phyloP scores from a whole-genome alignment of 2,113 vertebrate genomes.

The Hippocampus abdominalis region DNA sequence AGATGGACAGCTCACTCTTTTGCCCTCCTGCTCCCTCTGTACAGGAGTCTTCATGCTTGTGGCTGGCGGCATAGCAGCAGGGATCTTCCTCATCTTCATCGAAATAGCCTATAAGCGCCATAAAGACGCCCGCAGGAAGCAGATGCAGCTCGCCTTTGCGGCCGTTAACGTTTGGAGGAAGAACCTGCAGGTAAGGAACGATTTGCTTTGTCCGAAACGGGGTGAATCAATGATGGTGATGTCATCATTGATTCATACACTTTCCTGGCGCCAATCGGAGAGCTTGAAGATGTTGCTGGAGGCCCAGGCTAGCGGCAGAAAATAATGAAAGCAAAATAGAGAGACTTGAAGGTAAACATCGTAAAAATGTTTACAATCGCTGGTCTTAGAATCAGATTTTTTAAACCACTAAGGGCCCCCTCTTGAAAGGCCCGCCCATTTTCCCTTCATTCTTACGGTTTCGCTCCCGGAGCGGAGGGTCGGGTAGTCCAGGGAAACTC shows the following conservation, averaged over 20 bases:
- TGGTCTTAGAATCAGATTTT: neutral
- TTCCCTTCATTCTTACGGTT: neutral
- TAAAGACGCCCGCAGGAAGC: constrained; percentile 98
- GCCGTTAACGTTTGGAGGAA: constrained; percentile 99
- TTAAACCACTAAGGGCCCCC: neutral
- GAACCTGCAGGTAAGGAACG: constrained; percentile 97
- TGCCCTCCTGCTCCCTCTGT: constrained; percentile 22
- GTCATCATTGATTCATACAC: constrained; percentile 22
- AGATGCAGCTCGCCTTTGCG: constrained; percentile 99
- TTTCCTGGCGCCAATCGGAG: constrained; percentile 7
- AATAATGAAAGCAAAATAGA: neutral
- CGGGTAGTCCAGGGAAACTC: neutral
- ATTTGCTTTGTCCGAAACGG: constrained; percentile 17
- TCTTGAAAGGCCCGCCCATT: neutral
- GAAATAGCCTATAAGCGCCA: constrained; percentile 99
- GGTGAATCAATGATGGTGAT: too few species aligned
- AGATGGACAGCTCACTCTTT: constrained; percentile 20
- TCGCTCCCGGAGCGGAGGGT: constrained; percentile 15
- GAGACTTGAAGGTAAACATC: neutral
- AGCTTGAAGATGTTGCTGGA: constrained; percentile 42
- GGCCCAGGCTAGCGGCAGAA: constrained; percentile 16
- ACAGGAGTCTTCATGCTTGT: constrained; percentile 99
- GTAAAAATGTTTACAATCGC: too few species aligned
- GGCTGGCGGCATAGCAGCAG: constrained; percentile 96
- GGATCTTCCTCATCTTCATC: constrained; percentile 99